These are phyloP conservation scores for Diplolepis rosae DNA, from an alignment of 2,888 invertebrate genomes.

Conservation along the genomic window DNA sequence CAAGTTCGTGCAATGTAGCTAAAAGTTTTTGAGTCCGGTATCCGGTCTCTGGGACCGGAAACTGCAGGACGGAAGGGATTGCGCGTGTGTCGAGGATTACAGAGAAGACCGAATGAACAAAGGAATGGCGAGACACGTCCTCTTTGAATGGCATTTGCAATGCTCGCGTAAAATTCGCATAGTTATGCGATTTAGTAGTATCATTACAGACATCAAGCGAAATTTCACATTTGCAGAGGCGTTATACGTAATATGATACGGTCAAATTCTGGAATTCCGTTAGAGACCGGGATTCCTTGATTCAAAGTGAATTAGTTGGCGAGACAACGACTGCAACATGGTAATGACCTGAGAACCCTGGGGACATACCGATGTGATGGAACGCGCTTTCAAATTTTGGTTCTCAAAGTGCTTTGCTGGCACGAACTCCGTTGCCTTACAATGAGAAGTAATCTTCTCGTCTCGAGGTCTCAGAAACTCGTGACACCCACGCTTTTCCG, in stretches of 20 bases:
- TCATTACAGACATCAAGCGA: constrained; percentile 15
- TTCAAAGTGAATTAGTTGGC: constrained; percentile 38
- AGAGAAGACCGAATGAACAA: constrained; percentile 23
- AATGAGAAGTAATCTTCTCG: constrained; percentile 17
- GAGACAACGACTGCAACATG: constrained; percentile 30
- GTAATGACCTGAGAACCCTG: constrained; percentile 20
- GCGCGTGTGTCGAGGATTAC: not conserved
- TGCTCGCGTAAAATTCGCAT: constrained; percentile 8
- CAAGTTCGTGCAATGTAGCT: not conserved
- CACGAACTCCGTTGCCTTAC: constrained; percentile 3
- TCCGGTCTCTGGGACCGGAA: constrained; percentile 2
- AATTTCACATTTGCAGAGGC: not conserved
- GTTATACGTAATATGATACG: constrained; percentile 11
- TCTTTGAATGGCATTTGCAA: not conserved
- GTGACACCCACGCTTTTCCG: constrained; percentile 24
- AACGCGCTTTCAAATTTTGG: constrained; percentile 5
- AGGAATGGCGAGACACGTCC: constrained; percentile 7
- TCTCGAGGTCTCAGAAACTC: constrained; percentile 18
- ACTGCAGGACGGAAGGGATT: constrained; percentile 9
- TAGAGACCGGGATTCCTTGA: constrained; percentile 36
- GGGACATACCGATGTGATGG: not conserved
- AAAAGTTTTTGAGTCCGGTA: not conserved
- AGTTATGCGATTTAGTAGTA: constrained; percentile 5
- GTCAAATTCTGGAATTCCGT: constrained; percentile 14
- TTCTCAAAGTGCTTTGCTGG: constrained; percentile 24